Base-by-base conservation (phyloP, 2,888 invertebrate species). In the Nymphalis urticae region DNA sequence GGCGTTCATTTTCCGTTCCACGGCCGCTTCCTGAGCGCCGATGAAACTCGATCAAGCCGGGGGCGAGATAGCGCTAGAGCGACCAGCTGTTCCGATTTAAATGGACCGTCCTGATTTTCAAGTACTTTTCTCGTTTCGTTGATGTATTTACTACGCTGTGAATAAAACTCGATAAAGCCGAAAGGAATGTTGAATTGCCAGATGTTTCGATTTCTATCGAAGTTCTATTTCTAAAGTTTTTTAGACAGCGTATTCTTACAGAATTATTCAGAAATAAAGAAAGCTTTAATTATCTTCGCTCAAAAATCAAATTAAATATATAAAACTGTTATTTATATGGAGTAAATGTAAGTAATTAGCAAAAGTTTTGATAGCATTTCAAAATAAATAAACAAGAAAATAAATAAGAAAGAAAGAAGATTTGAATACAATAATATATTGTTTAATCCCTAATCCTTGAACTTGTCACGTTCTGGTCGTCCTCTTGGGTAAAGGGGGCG, bases 41-140 rank as follows among this genome's bases (percentile, higher is more conserved):
- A 69, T 69, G 50, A 56, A 69, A 69, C 58, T 62, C 69, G 58
- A 69, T 69, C 62, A 69, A 62, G 62, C 58, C 62, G 66, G 62
- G 17, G 58, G 61, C 62, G 65, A 47, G 50, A 51, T 60, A 64
- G 48, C 66, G 48, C 19, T 66, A 61, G 53, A 53, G 66, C 21
- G 61, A 27, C 66, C 66, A 66, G 32, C 47, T 61, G 47, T 48
- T 17, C 6, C 17, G 48, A 32, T 17, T 48, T 48, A 17, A 48
- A 27, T n/a, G 48, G 54, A 54, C 27, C 48, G 9, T 61, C 32
- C 53, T 17, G 56, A 51, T 53, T 66, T 27, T 27, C 19, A 27
- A 60, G 48, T 19, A 10, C 36, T 60, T 65, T 50, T 5, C 53
- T 19, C 54, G 24, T 64, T 47, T 47, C 64, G 24, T 27, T 56